A percentile compares a stretch with the other conserved stretches of the same genome.
phyloP scores from a whole-genome alignment of 2,888 invertebrate genomes.

The Aphrophora alni region DNA sequence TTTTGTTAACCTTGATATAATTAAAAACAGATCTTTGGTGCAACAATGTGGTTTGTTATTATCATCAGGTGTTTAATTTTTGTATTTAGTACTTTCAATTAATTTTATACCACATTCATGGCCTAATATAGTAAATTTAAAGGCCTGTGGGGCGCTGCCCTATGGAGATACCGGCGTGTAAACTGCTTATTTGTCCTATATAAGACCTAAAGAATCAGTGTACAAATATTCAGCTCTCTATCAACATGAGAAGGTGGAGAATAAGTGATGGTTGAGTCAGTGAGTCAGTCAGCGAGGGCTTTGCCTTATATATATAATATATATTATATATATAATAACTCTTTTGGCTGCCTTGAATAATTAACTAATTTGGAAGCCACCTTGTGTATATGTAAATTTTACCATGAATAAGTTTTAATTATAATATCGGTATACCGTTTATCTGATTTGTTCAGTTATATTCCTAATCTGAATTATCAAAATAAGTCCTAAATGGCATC shows the following conservation, averaged over 20 bases:
- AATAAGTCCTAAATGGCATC: too few relatives aligned
- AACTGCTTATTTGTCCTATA: slow-evolving; percentile 6
- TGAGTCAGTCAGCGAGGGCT: background rate
- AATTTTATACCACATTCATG: background rate
- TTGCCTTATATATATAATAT: background rate
- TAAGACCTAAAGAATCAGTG: slow-evolving; percentile 7
- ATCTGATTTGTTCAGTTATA: too few relatives aligned
- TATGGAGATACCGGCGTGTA: background rate
- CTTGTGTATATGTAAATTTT: too few relatives aligned
- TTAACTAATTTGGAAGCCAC: too few relatives aligned
- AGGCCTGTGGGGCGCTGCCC: background rate
- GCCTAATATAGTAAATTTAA: background rate
- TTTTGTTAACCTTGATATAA: too few relatives aligned
- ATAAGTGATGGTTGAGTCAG: background rate
- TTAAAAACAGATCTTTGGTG: too few relatives aligned
- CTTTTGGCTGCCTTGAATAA: too few relatives aligned
- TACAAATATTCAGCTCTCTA: background rate
- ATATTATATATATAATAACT: too few relatives aligned
- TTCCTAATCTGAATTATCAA: too few relatives aligned
- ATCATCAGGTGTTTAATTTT: background rate
- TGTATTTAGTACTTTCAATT: background rate
- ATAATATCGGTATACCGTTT: too few relatives aligned
- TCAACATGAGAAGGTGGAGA: background rate
- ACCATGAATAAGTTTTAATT: too few relatives aligned
- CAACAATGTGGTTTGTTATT: background rate